phyloP scores from a whole-genome alignment of 1,140 invertebrate species.

The Phymastichus coffea region DNA sequence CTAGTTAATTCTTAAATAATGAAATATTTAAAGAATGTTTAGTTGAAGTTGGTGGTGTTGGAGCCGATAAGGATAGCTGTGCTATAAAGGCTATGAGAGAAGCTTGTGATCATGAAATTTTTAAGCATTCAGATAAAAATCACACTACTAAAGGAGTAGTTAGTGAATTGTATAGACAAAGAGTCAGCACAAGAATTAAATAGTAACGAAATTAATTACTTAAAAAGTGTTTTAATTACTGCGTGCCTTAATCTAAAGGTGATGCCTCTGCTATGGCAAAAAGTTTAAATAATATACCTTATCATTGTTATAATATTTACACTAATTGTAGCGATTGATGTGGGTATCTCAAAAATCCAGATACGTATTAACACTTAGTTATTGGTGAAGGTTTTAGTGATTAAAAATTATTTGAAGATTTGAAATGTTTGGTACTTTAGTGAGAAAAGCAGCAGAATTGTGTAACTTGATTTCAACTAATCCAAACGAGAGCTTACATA shows the following conservation, averaged over 20 bases:
- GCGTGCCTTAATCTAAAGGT: too few relatives aligned
- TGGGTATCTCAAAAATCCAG: not conserved
- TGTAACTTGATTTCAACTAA: not conserved
- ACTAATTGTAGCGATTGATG: not conserved
- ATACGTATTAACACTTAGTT: not conserved
- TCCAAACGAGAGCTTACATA: not conserved
- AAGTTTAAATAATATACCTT: not conserved
- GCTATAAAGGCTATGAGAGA: constrained; percentile 18
- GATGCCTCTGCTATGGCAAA: too few relatives aligned
- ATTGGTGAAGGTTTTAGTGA: not conserved
- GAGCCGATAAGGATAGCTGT: constrained; percentile 29
- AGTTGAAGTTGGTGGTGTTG: too few relatives aligned
- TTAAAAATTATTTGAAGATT: not conserved
- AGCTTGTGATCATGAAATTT: not conserved
- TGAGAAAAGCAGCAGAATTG: not conserved
- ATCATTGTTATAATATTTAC: not conserved
- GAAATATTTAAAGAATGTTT: too few relatives aligned
- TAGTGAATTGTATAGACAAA: not conserved
- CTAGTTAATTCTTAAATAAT: too few relatives aligned
- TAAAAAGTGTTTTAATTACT: too few relatives aligned
- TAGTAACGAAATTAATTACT: too few relatives aligned
- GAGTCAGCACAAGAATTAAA: too few relatives aligned
- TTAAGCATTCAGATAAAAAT: constrained; percentile 5
- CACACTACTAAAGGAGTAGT: constrained; percentile 7
- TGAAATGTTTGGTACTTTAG: not conserved